These are phyloP conservation scores for Listronotus oregonensis DNA, from an alignment of 1,140 invertebrate species.

Conservation along the genomic window DNA sequence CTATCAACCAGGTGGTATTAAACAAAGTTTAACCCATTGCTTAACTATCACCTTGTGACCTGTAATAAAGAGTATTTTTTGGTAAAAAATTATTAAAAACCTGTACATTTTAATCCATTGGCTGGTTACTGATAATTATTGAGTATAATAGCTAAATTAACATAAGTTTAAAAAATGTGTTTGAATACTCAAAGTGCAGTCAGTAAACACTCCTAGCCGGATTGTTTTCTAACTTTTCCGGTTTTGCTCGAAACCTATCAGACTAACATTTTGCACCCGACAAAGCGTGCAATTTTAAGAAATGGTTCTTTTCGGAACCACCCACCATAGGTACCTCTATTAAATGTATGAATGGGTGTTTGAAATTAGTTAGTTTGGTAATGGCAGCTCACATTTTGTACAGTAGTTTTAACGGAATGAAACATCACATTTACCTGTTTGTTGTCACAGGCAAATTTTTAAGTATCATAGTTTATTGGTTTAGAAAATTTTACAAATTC, in stretches of 20 bases:
- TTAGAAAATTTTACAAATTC: slow-evolving; percentile 21
- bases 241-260: slow-evolving; percentile 16
- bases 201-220: no score
- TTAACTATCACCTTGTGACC: no score
- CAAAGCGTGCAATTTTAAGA: slow-evolving; percentile 52
- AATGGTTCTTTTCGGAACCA: slow-evolving; percentile 52
- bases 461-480: slow-evolving; percentile 1
- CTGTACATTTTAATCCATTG: no score
- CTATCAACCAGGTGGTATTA: no score
- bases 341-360: slow-evolving; percentile 50
- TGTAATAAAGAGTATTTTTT: no score
- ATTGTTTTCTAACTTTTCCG: no score
- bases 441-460: not conserved
- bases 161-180: no score
- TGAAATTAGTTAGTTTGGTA: slow-evolving; percentile 31
- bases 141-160: no score
- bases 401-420: slow-evolving; percentile 43
- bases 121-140: no score
- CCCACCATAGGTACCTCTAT: slow-evolving; percentile 55
- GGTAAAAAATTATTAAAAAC: no score
- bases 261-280: slow-evolving; percentile 42
- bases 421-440: slow-evolving; percentile 37
- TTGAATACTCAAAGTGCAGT: no score
- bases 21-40: no score
- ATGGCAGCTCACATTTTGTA: slow-evolving; percentile 51